A percentile compares a stretch with the other conserved stretches of the same genome.
Evolutionary conservation across 2,113 vertebrate genomes (phyloP).

Genomic region (Myrmophylax atrothorax): DNA sequence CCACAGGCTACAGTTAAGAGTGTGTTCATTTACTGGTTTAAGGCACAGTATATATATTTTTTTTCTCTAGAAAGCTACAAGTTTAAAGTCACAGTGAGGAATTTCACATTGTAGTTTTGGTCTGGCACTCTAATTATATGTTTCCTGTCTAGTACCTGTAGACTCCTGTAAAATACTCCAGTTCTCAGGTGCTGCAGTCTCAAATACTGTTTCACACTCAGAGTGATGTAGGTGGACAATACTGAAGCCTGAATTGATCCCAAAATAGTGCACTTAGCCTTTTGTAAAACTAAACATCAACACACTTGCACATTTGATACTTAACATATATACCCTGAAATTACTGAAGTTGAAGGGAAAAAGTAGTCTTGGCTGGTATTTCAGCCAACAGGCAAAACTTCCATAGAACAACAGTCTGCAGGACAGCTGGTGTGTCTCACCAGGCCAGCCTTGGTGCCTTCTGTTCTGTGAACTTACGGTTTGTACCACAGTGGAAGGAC

Average conservation of each 20-base stretch:
- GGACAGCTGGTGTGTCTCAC: neutral
- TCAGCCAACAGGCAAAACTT: neutral
- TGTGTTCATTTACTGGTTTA: constrained; percentile 53
- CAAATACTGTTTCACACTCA: neutral
- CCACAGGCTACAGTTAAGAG: neutral
- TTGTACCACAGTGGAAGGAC: neutral
- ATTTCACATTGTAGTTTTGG: constrained; percentile 42
- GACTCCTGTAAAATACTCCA: neutral
- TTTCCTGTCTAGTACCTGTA: neutral
- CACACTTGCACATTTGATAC: neutral
- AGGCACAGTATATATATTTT: constrained; percentile 57
- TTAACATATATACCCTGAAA: neutral
- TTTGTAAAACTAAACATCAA: neutral
- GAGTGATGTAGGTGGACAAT: neutral
- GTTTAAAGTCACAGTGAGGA: constrained; percentile 70
- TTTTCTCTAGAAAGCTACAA: constrained; percentile 45
- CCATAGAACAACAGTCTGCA: neutral
- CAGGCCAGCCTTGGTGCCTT: neutral
- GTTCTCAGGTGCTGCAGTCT: neutral
- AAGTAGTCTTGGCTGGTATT: neutral
- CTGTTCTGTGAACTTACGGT: neutral
- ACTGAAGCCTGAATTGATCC: neutral
- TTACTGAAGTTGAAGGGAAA: neutral
- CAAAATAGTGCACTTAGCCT: neutral
- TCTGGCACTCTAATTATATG: constrained; percentile 30